phyloP scores from a whole-genome alignment of 2,113 vertebrate species.

The Triplophysa siluroides region DNA sequence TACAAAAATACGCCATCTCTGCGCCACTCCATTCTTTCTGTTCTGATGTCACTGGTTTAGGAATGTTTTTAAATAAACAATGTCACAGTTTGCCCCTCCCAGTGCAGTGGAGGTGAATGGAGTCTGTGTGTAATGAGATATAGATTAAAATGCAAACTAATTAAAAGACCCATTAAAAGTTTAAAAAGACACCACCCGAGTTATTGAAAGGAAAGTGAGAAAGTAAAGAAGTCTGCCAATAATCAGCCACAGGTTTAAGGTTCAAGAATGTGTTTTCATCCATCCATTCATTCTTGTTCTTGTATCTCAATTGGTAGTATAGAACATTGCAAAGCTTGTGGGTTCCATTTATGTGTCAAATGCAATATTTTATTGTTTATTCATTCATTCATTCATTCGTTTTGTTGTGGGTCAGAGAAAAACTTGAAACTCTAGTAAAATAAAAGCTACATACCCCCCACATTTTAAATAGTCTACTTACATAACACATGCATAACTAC shows the following conservation, averaged over 20 bases:
- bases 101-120: slow-evolving; percentile 36
- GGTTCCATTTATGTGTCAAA: too few relatives aligned
- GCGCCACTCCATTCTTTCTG: not conserved
- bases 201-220: slow-evolving; percentile 25
- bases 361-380: too few relatives aligned
- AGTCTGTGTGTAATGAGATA: slow-evolving; percentile 64
- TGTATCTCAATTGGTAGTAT: not conserved
- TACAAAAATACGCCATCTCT: too few relatives aligned
- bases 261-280: not conserved
- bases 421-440: not conserved
- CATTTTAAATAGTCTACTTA: not conserved
- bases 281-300: too few relatives aligned
- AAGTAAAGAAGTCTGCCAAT: not conserved
- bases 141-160: slow-evolving; percentile 70
- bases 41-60: slow-evolving; percentile 6
- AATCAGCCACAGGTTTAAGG: slow-evolving; percentile 5
- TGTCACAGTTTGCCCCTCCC: slow-evolving; percentile 30
- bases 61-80: not conserved
- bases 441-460: not conserved
- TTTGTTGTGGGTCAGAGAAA: not conserved
- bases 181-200: slow-evolving; percentile 58
- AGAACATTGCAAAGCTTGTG: too few relatives aligned
- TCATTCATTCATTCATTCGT: too few relatives aligned
- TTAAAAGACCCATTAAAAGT: slow-evolving; percentile 73
- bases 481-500: not conserved